Evolutionary conservation across 2,888 invertebrate species (phyloP).

Genomic region (Ryuthela nishihirai): DNA sequence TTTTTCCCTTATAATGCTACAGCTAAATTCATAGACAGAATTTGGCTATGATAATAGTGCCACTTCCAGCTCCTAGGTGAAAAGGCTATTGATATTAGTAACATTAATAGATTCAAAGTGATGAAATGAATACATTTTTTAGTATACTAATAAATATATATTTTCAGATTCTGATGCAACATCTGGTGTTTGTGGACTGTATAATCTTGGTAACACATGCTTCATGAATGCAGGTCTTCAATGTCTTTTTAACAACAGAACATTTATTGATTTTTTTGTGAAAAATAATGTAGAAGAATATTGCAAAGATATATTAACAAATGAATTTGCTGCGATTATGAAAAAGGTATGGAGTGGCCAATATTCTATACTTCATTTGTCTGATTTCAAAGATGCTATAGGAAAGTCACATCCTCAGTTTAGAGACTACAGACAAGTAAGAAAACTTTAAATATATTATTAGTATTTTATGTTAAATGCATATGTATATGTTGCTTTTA

Average conservation of each 20-base stretch:
- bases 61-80: too few species aligned
- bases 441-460: not conserved
- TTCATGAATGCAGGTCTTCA: constrained; percentile 60
- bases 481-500: too few species aligned
- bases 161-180: constrained; percentile 22
- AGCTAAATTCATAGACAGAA: too few species aligned
- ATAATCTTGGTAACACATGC: constrained; percentile 57
- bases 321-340: constrained; percentile 56
- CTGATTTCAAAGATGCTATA: constrained; percentile 59
- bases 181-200: constrained; percentile 58
- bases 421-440: constrained; percentile 61
- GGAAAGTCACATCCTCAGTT: constrained; percentile 61
- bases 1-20: too few species aligned
- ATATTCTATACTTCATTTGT: constrained; percentile 56
- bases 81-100: too few species aligned
- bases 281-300: constrained; percentile 42
- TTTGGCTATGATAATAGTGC: too few species aligned
- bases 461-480: too few species aligned
- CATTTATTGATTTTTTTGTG: constrained; percentile 57
- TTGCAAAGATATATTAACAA: constrained; percentile 51
- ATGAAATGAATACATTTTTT: not conserved
- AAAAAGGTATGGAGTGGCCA: constrained; percentile 60
- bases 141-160: not conserved
- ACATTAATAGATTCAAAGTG: too few species aligned
- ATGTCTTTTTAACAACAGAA: constrained; percentile 57